These are phyloP conservation scores for Lepidocyrtinus sp. DNA, from an alignment of 2,888 invertebrate genomes.

Conservation along the genomic window DNA sequence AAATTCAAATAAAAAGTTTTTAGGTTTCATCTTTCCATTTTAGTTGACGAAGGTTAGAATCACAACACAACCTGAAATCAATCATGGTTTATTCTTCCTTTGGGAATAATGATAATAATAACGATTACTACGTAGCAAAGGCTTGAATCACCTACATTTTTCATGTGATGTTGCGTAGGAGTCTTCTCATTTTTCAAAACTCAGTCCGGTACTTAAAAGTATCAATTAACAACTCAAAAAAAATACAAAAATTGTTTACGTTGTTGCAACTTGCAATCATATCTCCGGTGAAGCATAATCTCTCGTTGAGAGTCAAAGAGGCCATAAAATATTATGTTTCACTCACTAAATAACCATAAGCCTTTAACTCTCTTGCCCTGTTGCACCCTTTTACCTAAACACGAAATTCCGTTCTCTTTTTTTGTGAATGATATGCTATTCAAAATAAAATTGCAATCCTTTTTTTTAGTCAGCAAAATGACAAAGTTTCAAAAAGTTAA, in stretches of 20 bases:
- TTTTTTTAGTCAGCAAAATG: no score
- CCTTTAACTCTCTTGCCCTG: neutral
- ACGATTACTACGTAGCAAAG: no score
- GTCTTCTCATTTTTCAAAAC: neutral
- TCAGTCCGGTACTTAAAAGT: conserved; percentile 6
- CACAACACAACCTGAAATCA: no score
- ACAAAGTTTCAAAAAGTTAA: no score
- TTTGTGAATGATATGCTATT: no score
- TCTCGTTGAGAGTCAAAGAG: neutral
- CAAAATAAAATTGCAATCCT: no score
- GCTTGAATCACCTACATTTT: no score
- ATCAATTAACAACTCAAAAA: conserved; percentile 17
- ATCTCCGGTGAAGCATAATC: conserved; percentile 13
- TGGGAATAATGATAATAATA: neutral
- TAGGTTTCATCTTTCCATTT: no score
- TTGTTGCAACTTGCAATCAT: conserved; percentile 28
- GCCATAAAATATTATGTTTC: conserved; percentile 46
- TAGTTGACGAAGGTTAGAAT: no score
- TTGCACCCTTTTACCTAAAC: no score
- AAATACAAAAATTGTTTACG: conserved; percentile 17
- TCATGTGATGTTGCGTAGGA: conserved; percentile 18
- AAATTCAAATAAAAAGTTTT: no score
- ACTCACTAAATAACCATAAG: conserved; percentile 1
- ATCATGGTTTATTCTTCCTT: neutral
- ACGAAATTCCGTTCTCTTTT: no score